Evolutionary conservation across 2,797 vertebrate genomes (phyloP).

Genomic region (Carcharodon carcharias): DNA sequence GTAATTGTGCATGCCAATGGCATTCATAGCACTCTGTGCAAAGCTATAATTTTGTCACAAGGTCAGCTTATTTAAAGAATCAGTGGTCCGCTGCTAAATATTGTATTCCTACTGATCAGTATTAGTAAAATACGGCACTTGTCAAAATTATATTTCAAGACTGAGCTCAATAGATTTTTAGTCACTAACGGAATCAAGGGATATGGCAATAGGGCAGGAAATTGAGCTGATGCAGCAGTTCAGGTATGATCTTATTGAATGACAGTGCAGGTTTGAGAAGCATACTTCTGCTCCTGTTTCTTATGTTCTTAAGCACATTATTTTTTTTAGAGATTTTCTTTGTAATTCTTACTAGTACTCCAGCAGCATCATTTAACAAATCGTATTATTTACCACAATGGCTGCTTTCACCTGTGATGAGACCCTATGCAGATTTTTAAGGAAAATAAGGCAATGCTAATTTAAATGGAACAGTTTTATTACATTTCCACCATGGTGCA

Average conservation of each 20-base stretch:
- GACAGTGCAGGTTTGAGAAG: not conserved
- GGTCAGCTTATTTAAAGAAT: conserved; percentile 22
- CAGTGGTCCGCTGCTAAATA: not conserved
- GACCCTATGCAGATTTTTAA: not conserved
- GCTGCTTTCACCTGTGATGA: not conserved
- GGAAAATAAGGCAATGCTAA: not conserved
- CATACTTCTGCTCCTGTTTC: not conserved
- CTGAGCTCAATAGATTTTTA: not conserved
- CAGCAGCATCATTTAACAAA: not conserved
- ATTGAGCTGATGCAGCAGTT: not conserved
- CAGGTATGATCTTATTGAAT: not conserved
- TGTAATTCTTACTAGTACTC: not conserved
- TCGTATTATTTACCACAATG: not conserved
- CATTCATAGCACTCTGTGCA: not conserved
- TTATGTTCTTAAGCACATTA: not conserved
- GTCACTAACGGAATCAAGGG: not conserved
- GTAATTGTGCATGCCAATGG: not conserved
- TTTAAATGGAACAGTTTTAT: not conserved
- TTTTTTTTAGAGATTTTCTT: not conserved
- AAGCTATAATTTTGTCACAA: conserved; percentile 14
- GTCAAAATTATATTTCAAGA: not conserved
- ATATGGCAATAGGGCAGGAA: not conserved
- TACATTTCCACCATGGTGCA: not conserved
- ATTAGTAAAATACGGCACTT: not conserved
- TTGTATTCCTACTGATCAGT: not conserved